Percentiles rank a stretch among this genome's conserved stretches.
Conservation (phyloP, 2,797 vertebrate genomes). For the Rousettus madagascariensis region DNA sequence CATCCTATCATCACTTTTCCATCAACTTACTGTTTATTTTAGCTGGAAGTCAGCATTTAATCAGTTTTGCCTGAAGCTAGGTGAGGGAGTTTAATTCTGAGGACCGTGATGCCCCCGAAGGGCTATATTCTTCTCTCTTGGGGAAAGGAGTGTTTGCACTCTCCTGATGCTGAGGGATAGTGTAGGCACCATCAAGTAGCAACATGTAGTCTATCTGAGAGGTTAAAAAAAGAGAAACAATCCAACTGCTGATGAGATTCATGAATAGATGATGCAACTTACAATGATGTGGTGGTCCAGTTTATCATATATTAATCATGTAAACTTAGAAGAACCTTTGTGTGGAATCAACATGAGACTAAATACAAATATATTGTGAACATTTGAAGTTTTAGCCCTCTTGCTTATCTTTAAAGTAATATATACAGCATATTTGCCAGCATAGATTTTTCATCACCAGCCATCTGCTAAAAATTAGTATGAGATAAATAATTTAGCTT, state of each 20-base stretch:
- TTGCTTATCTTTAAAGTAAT: conserved; percentile 52
- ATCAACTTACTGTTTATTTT: background rate
- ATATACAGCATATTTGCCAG: background rate
- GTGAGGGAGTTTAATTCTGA: background rate
- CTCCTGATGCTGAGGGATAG: background rate
- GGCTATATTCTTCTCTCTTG: background rate
- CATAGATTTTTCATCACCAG: conserved; percentile 64
- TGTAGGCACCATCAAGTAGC: background rate
- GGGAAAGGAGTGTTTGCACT: background rate
- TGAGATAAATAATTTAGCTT: conserved; percentile 74
- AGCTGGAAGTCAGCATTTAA: background rate
- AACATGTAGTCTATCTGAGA: background rate
- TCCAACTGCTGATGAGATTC: background rate
- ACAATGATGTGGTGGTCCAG: background rate
- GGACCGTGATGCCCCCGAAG: background rate
- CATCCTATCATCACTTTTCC: background rate
- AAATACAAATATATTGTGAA: conserved; percentile 33
- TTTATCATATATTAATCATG: background rate
- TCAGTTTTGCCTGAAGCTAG: background rate
- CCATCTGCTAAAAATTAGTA: conserved; percentile 73
- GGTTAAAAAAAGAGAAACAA: background rate
- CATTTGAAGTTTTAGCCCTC: conserved; percentile 29
- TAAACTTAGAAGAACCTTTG: background rate
- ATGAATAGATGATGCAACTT: background rate
- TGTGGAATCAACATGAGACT: background rate